phyloP scores from a whole-genome alignment of 1,140 invertebrate genomes.

The Magallana angulata region DNA sequence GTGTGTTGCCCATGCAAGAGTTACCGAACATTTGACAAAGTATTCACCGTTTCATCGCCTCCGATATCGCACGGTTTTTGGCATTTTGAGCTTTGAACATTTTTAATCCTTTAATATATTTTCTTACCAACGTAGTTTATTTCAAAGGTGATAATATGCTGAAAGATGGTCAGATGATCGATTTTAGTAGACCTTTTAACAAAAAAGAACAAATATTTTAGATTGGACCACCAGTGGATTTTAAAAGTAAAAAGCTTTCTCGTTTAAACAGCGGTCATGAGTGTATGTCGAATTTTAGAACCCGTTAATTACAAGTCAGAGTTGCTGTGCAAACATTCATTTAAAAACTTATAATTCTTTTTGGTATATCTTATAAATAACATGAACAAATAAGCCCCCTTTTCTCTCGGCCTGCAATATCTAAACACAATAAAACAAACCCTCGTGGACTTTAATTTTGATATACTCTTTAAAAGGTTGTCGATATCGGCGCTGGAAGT shows the following conservation, averaged over 20 bases:
- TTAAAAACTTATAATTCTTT: constrained; percentile 17
- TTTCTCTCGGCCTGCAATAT: neutral
- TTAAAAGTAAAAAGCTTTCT: neutral
- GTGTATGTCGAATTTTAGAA: neutral
- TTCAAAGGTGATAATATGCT: neutral
- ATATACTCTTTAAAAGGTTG: constrained; percentile 17
- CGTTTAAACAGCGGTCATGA: neutral
- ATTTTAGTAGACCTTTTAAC: neutral
- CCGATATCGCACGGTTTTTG: no score
- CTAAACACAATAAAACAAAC: constrained; percentile 6
- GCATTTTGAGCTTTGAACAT: no score
- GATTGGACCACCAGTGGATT: neutral
- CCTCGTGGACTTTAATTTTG: constrained; percentile 1
- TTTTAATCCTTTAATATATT: no score
- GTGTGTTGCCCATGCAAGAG: no score
- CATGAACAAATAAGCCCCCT: constrained; percentile 18
- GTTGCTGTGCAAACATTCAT: constrained; percentile 21
- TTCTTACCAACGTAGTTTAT: no score
- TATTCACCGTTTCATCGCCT: no score
- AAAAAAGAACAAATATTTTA: neutral
- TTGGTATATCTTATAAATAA: constrained; percentile 9
- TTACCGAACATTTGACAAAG: no score
- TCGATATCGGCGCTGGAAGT: neutral
- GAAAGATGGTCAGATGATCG: neutral
- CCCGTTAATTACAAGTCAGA: constrained; percentile 15